Base-by-base conservation (phyloP, 2,113 vertebrate species). In the Microcebus griseorufus region DNA sequence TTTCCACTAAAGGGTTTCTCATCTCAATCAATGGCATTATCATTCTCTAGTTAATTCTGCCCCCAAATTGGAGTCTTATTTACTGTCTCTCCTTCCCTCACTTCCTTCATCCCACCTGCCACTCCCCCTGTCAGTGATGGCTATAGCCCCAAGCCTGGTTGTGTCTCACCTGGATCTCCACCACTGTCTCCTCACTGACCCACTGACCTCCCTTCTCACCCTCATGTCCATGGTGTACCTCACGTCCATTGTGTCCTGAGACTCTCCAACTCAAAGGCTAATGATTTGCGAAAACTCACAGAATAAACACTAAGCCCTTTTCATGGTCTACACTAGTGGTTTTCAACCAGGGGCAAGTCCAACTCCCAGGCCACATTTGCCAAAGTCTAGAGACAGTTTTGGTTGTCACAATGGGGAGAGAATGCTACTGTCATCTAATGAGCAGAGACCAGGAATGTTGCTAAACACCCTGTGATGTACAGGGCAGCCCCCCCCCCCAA, bases 401-500 rank as follows among this genome's bases (percentile, higher is more conserved):
- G 9, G 4, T 27, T 23, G 10, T 80, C 55, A 53, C 22, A 27
- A 2, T 13, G 7, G 42, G 5, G 18, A 78, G n/a, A 20, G 18
- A 9, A 2, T 25, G 18, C 32, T 39, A 58, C 48, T 60, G 6
- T 48, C 18, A 51, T 25, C 39, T 9, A 32, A 2, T 48, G 53
- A 5, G 12, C 20, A 53, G 39, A 67, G 6, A 32, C 22, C 14
- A 67, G 64, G 39, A 84, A 67, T 39, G 0, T 17, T 60, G 32
- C 45, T 58, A 60, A 75, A 29, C 23, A 55, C 3, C 3, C 2
- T 29, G 0, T 2, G 27, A 6, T 11, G 5, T 23, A 79, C 1
- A 73, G 5, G 34, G 65, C 5, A 32, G 4, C 3, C 12, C 16
- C 34, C 13, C 9, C 1, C 7, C 34, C 2, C n/a, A n/a, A n/a